Base-by-base conservation (phyloP, 2,888 invertebrate genomes). In the Caenorhabditis sp. region DNA sequence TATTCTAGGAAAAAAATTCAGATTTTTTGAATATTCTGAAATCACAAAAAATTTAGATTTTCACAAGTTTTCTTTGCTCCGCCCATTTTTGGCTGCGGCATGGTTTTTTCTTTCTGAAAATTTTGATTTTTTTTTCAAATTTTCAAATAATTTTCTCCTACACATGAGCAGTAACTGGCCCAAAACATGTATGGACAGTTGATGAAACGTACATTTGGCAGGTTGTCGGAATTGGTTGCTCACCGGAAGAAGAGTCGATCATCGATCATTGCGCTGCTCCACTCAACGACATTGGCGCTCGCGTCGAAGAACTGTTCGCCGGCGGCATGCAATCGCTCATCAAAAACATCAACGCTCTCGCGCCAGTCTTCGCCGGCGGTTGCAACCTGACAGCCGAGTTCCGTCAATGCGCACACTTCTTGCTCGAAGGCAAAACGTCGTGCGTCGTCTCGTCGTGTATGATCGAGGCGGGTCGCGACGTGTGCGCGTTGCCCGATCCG, bases 181-280 rank as follows among this genome's bases (percentile, higher is more conserved):
- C n/a, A n/a, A n/a, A n/a, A n/a, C n/a, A n/a, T n/a, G n/a, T n/a
- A n/a, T n/a, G n/a, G n/a, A n/a, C n/a, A n/a, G n/a, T 31, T 31
- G 5, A 6, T 31, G 31, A 31, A 31, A 31, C 31, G 4, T 31
- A 31, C 31, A 31, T 6, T 31, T 31, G 4, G 5, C 31, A 31
- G 31, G 82, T 85, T 24, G 80, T 79, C 50, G 81, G 81, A 58
- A 78, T 82, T 49, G 83, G 84, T 59, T 86, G 86, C 70, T 78
- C 84, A 5, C 67, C 76, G 4, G 81, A 81, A 53, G 84, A 86
- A 55, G 79, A 83, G 21, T 79, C 82, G n/a, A 73, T 86, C 43
- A 82, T 86, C 54, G 81, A 85, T 23, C 83, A 83, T 61, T 86
- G 86, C 63, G 82, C 84, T 0, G 83, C 83, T 57, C 86, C 85